A percentile compares a stretch with the other conserved stretches of the same genome.
Evolutionary conservation across 2,113 vertebrate species (phyloP).

Genomic region (Regulus satrapa): DNA sequence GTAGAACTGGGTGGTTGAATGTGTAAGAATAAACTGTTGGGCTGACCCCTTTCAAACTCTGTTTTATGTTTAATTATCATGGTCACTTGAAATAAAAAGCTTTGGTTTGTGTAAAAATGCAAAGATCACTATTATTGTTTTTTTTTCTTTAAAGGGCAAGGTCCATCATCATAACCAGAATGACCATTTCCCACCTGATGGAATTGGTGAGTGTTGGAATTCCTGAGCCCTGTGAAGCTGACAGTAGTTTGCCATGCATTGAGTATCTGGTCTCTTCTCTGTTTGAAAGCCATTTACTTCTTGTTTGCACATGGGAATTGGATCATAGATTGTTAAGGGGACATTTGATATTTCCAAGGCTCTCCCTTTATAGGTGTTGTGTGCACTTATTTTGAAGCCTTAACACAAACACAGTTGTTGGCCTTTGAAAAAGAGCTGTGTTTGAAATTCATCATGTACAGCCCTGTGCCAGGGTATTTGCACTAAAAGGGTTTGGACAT

Average conservation of each 20-base stretch:
- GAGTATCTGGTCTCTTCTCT: neutral
- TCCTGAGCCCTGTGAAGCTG: neutral
- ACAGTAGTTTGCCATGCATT: neutral
- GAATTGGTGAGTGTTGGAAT: slow-evolving; percentile 87
- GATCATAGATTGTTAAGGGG: neutral
- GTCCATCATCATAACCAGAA: slow-evolving; percentile 85
- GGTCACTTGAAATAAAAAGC: neutral
- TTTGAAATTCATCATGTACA: neutral
- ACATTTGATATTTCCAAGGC: neutral
- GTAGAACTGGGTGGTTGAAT: neutral
- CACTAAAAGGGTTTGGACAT: neutral
- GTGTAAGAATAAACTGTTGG: neutral
- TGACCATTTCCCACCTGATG: slow-evolving; percentile 92
- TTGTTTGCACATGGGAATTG: neutral
- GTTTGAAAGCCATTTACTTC: neutral
- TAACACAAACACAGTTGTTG: neutral
- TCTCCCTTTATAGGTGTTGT: neutral
- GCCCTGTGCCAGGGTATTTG: neutral
- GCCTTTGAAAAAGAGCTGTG: neutral
- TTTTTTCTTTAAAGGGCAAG: slow-evolving; percentile 81
- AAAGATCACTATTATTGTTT: neutral
- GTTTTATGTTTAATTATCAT: neutral
- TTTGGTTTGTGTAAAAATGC: neutral
- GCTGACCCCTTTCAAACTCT: neutral
- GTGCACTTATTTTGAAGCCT: neutral